phyloP scores from a whole-genome alignment of 2,888 invertebrate genomes.

The Dynastes tityus region DNA sequence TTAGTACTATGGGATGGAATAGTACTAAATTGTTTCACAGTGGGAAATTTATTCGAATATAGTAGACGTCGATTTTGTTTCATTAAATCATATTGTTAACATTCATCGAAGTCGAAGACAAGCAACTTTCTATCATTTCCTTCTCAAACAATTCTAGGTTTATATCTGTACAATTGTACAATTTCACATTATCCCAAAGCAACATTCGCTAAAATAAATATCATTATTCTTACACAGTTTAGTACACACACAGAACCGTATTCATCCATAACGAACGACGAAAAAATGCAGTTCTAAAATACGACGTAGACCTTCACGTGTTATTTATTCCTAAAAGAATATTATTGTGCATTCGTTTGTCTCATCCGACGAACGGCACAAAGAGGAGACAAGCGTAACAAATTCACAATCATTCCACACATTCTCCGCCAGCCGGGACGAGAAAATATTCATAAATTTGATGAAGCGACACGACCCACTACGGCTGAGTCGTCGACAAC shows the following conservation, averaged over 20 bases:
- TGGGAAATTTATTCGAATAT: too few relatives aligned
- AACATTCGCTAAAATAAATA: conserved; percentile 31
- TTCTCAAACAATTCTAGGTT: neutral
- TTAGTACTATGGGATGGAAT: too few relatives aligned
- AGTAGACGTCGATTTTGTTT: too few relatives aligned
- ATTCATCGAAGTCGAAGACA: too few relatives aligned
- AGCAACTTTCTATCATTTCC: too few relatives aligned
- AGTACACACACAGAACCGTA: conserved; percentile 4
- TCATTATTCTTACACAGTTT: conserved; percentile 12
- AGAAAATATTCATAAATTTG: conserved; percentile 43
- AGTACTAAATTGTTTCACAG: too few relatives aligned
- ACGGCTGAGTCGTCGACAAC: neutral
- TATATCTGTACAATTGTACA: neutral
- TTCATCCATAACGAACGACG: neutral
- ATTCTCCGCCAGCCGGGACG: conserved; percentile 14
- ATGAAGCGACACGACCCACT: neutral
- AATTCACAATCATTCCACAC: conserved; percentile 38
- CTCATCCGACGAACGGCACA: conserved; percentile 21
- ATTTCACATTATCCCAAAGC: conserved; percentile 5
- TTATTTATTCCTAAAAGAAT: conserved; percentile 36
- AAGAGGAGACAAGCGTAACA: conserved; percentile 30
- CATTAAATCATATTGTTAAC: too few relatives aligned
- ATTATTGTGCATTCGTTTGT: conserved; percentile 42
- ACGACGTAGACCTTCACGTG: conserved; percentile 6
- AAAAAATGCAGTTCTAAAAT: conserved; percentile 30